Evolutionary conservation across 2,113 vertebrate species (phyloP).

Genomic region (Atractosteus spatula): DNA sequence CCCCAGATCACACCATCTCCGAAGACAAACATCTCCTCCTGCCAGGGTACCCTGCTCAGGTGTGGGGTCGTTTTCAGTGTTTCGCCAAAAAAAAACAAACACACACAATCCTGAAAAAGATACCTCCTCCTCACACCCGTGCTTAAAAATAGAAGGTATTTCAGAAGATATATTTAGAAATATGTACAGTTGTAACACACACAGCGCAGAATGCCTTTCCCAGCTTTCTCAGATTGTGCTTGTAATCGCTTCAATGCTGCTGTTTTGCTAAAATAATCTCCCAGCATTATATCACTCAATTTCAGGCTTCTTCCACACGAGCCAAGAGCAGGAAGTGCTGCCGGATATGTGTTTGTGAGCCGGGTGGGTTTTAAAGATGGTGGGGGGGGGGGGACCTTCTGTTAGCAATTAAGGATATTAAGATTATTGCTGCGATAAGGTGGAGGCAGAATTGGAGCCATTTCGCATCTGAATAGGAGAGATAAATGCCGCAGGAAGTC

Average conservation of each 20-base stretch:
- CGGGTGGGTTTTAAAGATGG: not conserved
- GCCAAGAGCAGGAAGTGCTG: not conserved
- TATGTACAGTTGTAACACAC: too few relatives aligned
- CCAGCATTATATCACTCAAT: not conserved
- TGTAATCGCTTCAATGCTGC: not conserved
- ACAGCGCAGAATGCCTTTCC: too few relatives aligned
- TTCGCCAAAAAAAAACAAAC: too few relatives aligned
- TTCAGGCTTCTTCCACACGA: not conserved
- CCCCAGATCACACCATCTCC: too few relatives aligned
- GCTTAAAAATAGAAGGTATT: too few relatives aligned
- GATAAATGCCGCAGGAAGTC: conserved; percentile 2
- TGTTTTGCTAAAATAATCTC: not conserved
- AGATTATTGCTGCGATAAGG: conserved; percentile 4
- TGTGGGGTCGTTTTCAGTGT: too few relatives aligned
- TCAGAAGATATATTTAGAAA: too few relatives aligned
- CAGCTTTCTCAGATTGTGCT: too few relatives aligned
- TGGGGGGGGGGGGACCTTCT: not conserved
- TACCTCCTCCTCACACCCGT: too few relatives aligned
- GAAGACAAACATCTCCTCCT: too few relatives aligned
- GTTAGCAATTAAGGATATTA: not conserved
- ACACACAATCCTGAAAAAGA: too few relatives aligned
- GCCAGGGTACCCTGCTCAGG: too few relatives aligned
- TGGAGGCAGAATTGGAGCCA: not conserved
- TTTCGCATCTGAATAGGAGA: conserved; percentile 3
- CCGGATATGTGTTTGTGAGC: not conserved